Percentiles rank a stretch among this genome's conserved stretches.
phyloP scores from a whole-genome alignment of 2,113 vertebrate species.

The Tichodroma muraria region DNA sequence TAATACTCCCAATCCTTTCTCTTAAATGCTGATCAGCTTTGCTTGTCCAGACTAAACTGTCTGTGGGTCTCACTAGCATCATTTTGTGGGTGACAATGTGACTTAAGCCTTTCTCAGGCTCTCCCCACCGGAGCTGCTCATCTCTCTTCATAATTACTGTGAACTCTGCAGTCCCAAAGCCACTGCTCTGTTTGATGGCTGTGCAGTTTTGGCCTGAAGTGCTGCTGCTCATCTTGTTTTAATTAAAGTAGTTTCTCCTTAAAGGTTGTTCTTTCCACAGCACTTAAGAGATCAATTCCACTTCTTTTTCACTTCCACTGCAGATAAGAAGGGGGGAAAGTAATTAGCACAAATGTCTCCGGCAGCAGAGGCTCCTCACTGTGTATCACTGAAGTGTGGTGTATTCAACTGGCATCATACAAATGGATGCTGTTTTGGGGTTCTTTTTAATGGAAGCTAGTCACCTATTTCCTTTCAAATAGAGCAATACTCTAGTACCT shows the following conservation, averaged over 20 bases:
- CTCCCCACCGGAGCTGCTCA: neutral
- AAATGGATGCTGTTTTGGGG: neutral
- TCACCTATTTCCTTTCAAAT: neutral
- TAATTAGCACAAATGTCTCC: neutral
- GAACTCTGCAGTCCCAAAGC: neutral
- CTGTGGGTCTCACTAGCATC: neutral
- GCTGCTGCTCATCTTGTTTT: neutral
- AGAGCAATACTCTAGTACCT: neutral
- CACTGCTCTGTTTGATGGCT: neutral
- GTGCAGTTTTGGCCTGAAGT: neutral
- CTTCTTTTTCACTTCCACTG: neutral
- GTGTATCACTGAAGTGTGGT: neutral
- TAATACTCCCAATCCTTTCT: neutral
- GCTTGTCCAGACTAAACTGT: neutral
- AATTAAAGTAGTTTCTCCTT: conserved; percentile 9
- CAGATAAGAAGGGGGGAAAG: neutral
- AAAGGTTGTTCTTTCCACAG: neutral
- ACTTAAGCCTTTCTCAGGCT: neutral
- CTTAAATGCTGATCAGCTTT: neutral
- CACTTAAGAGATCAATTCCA: conserved; percentile 9
- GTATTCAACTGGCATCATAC: neutral
- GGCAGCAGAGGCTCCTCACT: neutral
- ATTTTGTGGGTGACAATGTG: neutral
- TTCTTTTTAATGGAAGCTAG: neutral
- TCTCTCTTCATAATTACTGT: neutral